These are phyloP conservation scores for Cataglyphis rosenhaueri DNA, from an alignment of 2,888 invertebrate genomes.

Conservation along the genomic window DNA sequence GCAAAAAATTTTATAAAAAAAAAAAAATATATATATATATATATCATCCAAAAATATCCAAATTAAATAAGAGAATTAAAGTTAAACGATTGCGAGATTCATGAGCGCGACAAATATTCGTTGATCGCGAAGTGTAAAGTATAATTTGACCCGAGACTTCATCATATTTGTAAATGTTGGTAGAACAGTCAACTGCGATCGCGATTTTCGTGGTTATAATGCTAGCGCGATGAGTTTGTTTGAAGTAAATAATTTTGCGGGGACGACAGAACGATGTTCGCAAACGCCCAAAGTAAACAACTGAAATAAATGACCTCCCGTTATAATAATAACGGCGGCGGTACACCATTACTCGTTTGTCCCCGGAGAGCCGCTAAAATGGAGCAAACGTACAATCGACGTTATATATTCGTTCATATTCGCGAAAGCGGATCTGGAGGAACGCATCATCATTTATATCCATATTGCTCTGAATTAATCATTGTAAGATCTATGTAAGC, in stretches of 20 bases:
- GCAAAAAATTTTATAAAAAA: not conserved
- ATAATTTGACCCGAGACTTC: not conserved
- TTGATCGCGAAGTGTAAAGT: slow-evolving; percentile 12
- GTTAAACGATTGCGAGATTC: not conserved
- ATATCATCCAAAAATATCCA: not conserved
- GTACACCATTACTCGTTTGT: slow-evolving; percentile 60
- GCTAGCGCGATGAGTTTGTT: slow-evolving; percentile 63
- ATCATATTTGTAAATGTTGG: slow-evolving; percentile 12
- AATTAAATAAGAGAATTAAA: not conserved
- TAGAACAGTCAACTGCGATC: not conserved
- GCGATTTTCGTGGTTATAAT: slow-evolving; percentile 50
- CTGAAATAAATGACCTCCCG: slow-evolving; percentile 73
- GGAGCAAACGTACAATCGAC: slow-evolving; percentile 56
- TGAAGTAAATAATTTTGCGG: slow-evolving; percentile 63
- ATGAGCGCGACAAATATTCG: not conserved
- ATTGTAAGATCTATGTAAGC: slow-evolving; percentile 18
- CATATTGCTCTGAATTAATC: slow-evolving; percentile 39
- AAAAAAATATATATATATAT: not conserved
- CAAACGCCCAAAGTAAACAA: slow-evolving; percentile 72
- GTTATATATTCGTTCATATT: slow-evolving; percentile 48
- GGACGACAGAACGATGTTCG: slow-evolving; percentile 59
- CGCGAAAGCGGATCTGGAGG: slow-evolving; percentile 49
- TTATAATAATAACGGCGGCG: slow-evolving; percentile 70
- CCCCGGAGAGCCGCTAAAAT: slow-evolving; percentile 52
- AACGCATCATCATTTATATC: slow-evolving; percentile 39